Evolutionary conservation across 2,888 invertebrate genomes (phyloP), one percentile per base, ranked within the genome.

Genomic region (Cataglyphis albicans): DNA sequence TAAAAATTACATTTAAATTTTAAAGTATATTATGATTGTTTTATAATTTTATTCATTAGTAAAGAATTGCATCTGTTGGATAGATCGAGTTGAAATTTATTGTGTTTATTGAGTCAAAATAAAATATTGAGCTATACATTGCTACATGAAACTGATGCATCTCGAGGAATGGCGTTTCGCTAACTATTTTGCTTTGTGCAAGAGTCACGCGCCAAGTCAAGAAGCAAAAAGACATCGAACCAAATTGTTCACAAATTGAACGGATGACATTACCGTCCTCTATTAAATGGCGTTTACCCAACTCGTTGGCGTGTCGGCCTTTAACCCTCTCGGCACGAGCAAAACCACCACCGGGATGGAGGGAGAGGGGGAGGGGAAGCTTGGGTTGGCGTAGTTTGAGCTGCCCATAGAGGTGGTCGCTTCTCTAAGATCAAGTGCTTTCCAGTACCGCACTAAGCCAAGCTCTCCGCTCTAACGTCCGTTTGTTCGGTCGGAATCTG

Each of bases 401-500:
- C 92, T 89, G 93, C 89, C 93, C 93, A 76, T 76, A 70, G 89
- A 89, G 91, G 92, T 91, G 91, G 92, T 90, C 91, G 90, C 89
- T 91, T 88, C 91, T 90, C 92, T 92, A 93, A 94, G 94, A 94
- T 94, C 93, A 93, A 94, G 94, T 93, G 92, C 92, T 92, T 92
- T 92, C 92, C 91, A 89, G 89, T 88, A 87, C 86, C 88, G 84
- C 86, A 86, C 88, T 88, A 88, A 90, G 89, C 92, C 85, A 86
- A 90, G 83, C 81, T 72, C 81, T 80, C 87, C 73, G 75, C 86
- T 83, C 88, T 87, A 82, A 85, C 86, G 86, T 86, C 85, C 87
- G 86, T 84, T 84, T 88, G 90, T 91, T 91, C 91, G 91, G 90
- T 90, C 89, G 7, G 84, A 86, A 86, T 86, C 90, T 88, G 70